Evolutionary conservation across 1,140 invertebrate species (phyloP).

Genomic region (Megalopta genalis): DNA sequence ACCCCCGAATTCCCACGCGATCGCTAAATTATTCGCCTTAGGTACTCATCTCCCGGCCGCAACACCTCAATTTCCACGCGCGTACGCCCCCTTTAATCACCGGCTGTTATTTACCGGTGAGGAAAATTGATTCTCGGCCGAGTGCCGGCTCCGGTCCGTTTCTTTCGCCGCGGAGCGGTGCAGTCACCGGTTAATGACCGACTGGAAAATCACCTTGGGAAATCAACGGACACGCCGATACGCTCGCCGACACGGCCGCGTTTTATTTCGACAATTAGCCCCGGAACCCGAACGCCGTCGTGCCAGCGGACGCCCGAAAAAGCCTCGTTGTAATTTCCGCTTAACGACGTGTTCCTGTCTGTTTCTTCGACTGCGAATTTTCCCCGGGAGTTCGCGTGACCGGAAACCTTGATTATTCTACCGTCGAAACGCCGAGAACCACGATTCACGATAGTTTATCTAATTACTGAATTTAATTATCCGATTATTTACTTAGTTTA

Average conservation of each 20-base stretch:
- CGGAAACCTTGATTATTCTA: background rate
- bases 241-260: slow-evolving; percentile 10
- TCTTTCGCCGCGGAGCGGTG: slow-evolving; percentile 23
- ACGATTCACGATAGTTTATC: background rate
- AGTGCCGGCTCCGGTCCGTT: background rate
- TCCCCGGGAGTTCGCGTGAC: background rate
- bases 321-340: slow-evolving; percentile 49
- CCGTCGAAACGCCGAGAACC: background rate
- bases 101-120: background rate
- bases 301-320: slow-evolving; percentile 6
- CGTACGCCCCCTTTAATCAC: background rate
- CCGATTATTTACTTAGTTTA: too few species aligned
- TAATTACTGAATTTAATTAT: background rate
- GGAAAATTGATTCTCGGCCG: slow-evolving; percentile 1
- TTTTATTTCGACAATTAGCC: slow-evolving; percentile 59
- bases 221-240: slow-evolving; percentile 43
- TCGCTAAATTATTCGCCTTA: slow-evolving; percentile 2
- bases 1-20: background rate
- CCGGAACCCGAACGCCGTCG: background rate
- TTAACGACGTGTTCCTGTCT: slow-evolving; percentile 35
- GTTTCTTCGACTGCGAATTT: background rate
- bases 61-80: slow-evolving; percentile 3
- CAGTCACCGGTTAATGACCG: slow-evolving; percentile 49
- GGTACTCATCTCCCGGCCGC: background rate
- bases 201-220: slow-evolving; percentile 54